Evolutionary conservation across 2,113 vertebrate genomes (phyloP).

Genomic region (Vicugna pacos): DNA sequence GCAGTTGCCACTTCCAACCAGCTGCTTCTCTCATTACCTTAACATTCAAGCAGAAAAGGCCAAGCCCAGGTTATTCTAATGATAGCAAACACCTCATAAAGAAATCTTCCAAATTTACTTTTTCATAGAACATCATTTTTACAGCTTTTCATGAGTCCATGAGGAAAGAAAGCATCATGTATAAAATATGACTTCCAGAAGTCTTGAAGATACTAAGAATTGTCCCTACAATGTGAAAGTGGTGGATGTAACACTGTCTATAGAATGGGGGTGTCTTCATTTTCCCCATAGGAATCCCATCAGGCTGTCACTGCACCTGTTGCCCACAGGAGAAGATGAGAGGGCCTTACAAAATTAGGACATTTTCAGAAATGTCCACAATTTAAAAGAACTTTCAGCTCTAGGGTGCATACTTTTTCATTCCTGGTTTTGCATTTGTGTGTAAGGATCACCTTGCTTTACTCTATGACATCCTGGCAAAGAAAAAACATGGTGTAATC

Average conservation of each 20-base stretch:
- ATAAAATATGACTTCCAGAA: constrained; percentile 83
- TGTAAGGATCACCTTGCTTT: constrained; percentile 18
- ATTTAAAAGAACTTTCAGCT: not conserved
- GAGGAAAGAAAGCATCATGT: constrained; percentile 84
- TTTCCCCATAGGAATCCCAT: not conserved
- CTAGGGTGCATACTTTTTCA: not conserved
- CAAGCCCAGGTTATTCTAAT: constrained; percentile 87
- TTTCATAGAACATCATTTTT: constrained; percentile 85
- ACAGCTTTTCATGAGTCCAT: constrained; percentile 74
- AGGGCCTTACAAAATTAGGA: not conserved
- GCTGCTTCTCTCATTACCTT: constrained; percentile 88
- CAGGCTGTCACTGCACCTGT: not conserved
- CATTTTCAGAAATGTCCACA: constrained; percentile 1
- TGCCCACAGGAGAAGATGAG: not conserved
- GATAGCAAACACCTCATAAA: constrained; percentile 88
- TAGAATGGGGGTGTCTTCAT: not conserved
- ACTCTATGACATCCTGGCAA: not conserved
- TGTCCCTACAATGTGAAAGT: constrained; percentile 5
- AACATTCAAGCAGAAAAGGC: constrained; percentile 81
- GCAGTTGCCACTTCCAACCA: constrained; percentile 82
- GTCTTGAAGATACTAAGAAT: constrained; percentile 78
- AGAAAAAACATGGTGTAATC: not conserved
- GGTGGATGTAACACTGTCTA: not conserved
- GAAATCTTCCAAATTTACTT: constrained; percentile 85
- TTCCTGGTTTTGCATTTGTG: not conserved